Base-by-base conservation (phyloP, 2,797 vertebrate genomes). In the Microctenopoma lineatum region DNA sequence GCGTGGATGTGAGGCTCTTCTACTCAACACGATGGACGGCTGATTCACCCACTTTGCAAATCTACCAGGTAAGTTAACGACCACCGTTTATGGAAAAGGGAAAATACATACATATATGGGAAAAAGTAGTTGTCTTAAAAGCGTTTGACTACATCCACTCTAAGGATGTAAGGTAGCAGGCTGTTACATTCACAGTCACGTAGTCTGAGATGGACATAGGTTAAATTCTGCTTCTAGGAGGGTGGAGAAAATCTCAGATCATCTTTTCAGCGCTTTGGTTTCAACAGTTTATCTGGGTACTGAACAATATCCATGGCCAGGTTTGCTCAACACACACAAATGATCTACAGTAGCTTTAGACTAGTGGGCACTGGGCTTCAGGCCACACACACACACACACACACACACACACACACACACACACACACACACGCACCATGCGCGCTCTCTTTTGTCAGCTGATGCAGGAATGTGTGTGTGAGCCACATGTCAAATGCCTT, bases 401-500 rank as follows among this genome's bases (percentile, higher is more conserved):
- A 51, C 52, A 48, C 61, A 58, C 53, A 51, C 57, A 51, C 52
- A 48, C 61, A 58, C 57, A 51, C 29, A 32, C 29, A 51, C 52
- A 48, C 61, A 58, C 57, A 51, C 52, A 53, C 59, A 73, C 72
- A 60, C 72, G 18, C 34, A 50, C 46, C 27, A 39, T 7, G 29
- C 68, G 60, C 60, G 60, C 67, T 47, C 73, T 57, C 82, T 78
- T 79, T 81, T 81, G 87, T 91, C 87, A 91, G 80, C 87, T 92
- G 89, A 91, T 84, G 46, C 16, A 74, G 70, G 89, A 86, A 87
- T 87, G 84, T 79, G 62, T 77, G 38, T 72, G 68, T 59, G 72
- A 87, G 75, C 52, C 85, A 84, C 83, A 83, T 84, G 88, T 81
- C 72, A 89, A 80, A 86, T 87, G 75, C 79, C 79, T 70, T 66